A percentile compares a stretch with the other conserved stretches of the same genome.
Conservation (phyloP, 2,797 vertebrate species). For the Amblyraja radiata region DNA sequence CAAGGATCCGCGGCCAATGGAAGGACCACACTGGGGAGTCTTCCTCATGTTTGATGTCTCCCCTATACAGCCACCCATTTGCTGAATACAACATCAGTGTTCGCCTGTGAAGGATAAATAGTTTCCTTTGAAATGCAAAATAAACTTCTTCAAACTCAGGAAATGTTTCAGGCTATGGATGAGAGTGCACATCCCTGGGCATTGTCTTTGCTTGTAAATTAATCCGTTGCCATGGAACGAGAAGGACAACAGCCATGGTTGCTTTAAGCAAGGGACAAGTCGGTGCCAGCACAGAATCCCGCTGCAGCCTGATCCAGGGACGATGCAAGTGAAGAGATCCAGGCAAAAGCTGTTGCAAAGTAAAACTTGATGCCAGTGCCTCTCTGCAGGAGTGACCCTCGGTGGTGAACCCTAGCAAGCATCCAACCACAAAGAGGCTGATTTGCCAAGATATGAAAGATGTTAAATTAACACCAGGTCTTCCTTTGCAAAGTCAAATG, state of each 20-base stretch:
- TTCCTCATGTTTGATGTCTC: too few species aligned
- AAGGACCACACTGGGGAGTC: too few species aligned
- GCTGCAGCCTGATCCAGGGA: background rate
- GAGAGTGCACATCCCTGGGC: background rate
- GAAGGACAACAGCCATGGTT: background rate
- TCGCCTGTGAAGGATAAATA: background rate
- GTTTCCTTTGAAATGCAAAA: slow-evolving; percentile 29
- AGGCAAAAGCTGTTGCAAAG: background rate
- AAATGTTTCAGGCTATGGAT: background rate
- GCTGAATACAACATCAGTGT: background rate
- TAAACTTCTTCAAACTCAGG: background rate
- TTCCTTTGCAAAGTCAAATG: background rate
- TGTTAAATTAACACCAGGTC: background rate
- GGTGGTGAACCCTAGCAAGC: background rate
- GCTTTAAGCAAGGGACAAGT: background rate
- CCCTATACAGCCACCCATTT: background rate
- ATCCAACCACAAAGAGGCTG: background rate
- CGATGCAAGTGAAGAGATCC: background rate
- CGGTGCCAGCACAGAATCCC: background rate
- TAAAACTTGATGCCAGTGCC: background rate
- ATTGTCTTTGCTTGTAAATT: too few species aligned
- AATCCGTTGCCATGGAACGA: background rate
- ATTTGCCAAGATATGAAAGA: background rate
- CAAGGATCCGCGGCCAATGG: too few species aligned
- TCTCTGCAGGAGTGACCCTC: background rate